Base-by-base conservation (phyloP, 2,888 invertebrate genomes). In the Tetramorium bicarinatum region DNA sequence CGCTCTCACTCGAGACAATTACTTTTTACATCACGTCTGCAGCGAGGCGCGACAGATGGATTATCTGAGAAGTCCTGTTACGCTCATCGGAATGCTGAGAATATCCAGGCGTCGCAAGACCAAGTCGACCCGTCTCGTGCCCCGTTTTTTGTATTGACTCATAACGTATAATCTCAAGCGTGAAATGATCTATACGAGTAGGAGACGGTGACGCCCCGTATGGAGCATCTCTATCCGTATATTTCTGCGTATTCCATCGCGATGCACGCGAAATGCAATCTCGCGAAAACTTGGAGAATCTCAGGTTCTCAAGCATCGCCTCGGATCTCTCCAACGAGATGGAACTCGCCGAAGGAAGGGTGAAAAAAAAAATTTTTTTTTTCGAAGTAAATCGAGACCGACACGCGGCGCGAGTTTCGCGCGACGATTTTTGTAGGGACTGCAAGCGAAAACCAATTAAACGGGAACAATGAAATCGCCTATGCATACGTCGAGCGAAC, bases 131-230 rank as follows among this genome's bases (percentile, higher is more conserved):
- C 87, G 67, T 54, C 54, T 67, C 72, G 72, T 62, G 67, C 13
- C 59, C 71, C n/a, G 41, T 56, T 87, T 88, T 89, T 84, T 85
- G 76, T 80, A 84, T 77, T 62, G 71, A 81, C 72, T 7, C 52
- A 52, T 11, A 71, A 25, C 41, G 25, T 81, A 85, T 85, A 89
- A 89, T 87, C 88, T 88, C 81, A 85, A 87, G 88, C 89, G 85
- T 87, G 87, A 85, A 89, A 87, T 83, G 83, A 85, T 71, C 74
- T 64, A 71, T 74, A 77, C 47, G 61, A 79, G 82, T 77, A 71
- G 64, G 71, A 62, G 29, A 34, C 34, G 29, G 49, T 25, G 66
- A 84, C 47, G 72, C 80, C 80, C 80, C 54, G 54, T 61, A n/a
- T 13, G 59, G n/a, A 18, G 25, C 44, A 15, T 77, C 25, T 52